Evolutionary conservation across 2,888 invertebrate genomes (phyloP).

Genomic region (Acleris emargana): DNA sequence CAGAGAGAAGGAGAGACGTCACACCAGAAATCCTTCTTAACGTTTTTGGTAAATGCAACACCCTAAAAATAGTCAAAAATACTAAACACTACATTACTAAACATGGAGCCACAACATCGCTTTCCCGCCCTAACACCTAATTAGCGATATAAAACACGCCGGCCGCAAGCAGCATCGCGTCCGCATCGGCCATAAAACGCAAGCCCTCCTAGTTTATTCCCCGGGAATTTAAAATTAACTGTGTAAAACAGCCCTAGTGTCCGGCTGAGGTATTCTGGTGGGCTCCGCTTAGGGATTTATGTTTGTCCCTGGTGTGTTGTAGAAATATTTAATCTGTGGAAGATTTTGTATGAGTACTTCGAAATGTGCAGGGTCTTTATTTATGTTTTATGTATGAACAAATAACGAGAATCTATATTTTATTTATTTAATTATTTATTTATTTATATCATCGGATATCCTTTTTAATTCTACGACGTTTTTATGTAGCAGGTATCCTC

Average conservation of each 20-base stretch:
- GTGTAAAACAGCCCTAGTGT: conserved; percentile 72
- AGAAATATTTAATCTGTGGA: too few relatives aligned
- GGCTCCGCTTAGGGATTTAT: conserved; percentile 51
- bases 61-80: not conserved
- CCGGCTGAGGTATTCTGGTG: conserved; percentile 54
- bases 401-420: too few relatives aligned
- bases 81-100: conserved; percentile 13
- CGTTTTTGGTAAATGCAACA: too few relatives aligned
- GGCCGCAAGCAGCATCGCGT: conserved; percentile 77
- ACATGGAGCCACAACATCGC: conserved; percentile 39
- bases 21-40: too few relatives aligned
- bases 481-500: too few relatives aligned
- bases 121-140: conserved; percentile 70
- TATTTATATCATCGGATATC: too few relatives aligned
- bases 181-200: conserved; percentile 82
- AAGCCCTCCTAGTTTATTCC: conserved; percentile 83
- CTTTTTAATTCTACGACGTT: too few relatives aligned
- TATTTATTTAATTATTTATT: too few relatives aligned
- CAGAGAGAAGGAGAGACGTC: too few relatives aligned
- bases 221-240: conserved; percentile 84
- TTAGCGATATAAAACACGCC: conserved; percentile 82
- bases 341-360: too few relatives aligned
- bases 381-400: too few relatives aligned
- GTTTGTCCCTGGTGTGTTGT: not conserved
- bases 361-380: too few relatives aligned